Evolutionary conservation across 2,113 vertebrate genomes (phyloP), one percentile per base, ranked within the genome.

Genomic region (Hippolais icterina): DNA sequence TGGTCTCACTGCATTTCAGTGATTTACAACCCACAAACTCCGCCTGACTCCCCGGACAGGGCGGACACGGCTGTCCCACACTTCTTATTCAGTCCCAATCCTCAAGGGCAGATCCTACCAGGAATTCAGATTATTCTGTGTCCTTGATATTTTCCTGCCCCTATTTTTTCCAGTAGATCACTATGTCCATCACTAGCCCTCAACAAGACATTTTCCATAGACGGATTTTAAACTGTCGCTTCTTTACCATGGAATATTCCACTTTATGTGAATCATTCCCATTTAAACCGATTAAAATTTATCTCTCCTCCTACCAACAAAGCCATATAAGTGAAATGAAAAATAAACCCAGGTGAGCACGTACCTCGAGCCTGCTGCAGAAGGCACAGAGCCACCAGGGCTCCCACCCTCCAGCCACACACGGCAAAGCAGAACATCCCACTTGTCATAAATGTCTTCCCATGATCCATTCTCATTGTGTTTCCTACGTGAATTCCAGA

Each of bases 111-210:
- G 21, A 28, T 50, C 57, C 49, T 8, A 1, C 18, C 61, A 25
- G 4, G 5, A 44, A 47, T 4, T 7, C 41, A 39, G 37, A 39
- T 39, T 39, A 39, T 39, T 39, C 10, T 9, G 37, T 39, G 10
- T 31, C 28, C 4, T 8, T 4, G 8, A 0, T 1, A 1, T 72
- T 35, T 46, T 5, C n/a, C 31, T 31, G 24, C 50, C 37, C 22
- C 27, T 54, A 0, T 20, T 59, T 39, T 29, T 66, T 19, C 33
- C 31, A 5, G 5, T 0, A 33, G 12, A 24, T 50, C 59, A 25
- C 41, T 11, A 0, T 0, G 4, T 9, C 19, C 39, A 35, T 35
- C 16, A 0, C 21, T 3, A 14, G 8, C n/a, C 56, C 60, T 78
- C 69, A 56, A 5, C 12, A 28, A 22, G 39, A 12, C 44, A 27